A percentile compares a stretch with the other conserved stretches of the same genome.
Evolutionary conservation across 2,888 invertebrate genomes (phyloP).

Genomic region (Archaeoteleia sp.): DNA sequence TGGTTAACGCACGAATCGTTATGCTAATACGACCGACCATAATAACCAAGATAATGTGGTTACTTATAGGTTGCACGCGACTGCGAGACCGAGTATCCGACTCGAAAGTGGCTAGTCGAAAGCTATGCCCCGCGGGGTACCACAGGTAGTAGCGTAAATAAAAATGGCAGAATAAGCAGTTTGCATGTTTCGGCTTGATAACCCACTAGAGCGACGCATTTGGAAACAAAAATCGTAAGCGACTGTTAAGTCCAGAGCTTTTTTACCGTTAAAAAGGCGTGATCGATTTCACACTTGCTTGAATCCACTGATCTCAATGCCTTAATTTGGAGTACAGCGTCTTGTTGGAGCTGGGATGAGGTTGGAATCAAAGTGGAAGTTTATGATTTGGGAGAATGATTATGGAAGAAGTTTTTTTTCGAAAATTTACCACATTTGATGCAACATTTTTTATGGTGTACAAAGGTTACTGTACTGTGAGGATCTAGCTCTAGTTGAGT

Average conservation of each 20-base stretch:
- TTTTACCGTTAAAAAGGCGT: conserved; percentile 18
- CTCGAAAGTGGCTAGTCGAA: conserved; percentile 55
- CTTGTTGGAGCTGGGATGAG: background rate
- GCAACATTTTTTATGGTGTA: too few relatives aligned
- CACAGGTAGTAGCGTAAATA: conserved; percentile 32
- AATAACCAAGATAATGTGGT: conserved; percentile 70
- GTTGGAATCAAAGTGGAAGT: too few relatives aligned
- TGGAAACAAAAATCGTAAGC: conserved; percentile 18
- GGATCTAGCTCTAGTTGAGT: too few relatives aligned
- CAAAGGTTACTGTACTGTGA: too few relatives aligned
- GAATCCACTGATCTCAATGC: conserved; percentile 8
- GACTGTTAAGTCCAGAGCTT: conserved; percentile 1
- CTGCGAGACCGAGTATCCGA: conserved; percentile 30
- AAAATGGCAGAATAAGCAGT: conserved; percentile 43
- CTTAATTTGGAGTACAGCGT: background rate
- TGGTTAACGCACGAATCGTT: conserved; percentile 63
- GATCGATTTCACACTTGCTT: conserved; percentile 41
- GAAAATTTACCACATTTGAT: too few relatives aligned
- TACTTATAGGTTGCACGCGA: conserved; percentile 60
- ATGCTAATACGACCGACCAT: conserved; percentile 72
- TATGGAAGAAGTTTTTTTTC: too few relatives aligned
- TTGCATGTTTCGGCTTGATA: conserved; percentile 50
- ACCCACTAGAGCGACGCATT: conserved; percentile 41
- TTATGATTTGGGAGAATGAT: too few relatives aligned
- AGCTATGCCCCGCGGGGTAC: conserved; percentile 49